A percentile compares a stretch with the other conserved stretches of the same genome.
These are phyloP conservation scores for Drosophila acutilabella DNA, from an alignment of 2,888 invertebrate genomes.

Conservation along the genomic window DNA sequence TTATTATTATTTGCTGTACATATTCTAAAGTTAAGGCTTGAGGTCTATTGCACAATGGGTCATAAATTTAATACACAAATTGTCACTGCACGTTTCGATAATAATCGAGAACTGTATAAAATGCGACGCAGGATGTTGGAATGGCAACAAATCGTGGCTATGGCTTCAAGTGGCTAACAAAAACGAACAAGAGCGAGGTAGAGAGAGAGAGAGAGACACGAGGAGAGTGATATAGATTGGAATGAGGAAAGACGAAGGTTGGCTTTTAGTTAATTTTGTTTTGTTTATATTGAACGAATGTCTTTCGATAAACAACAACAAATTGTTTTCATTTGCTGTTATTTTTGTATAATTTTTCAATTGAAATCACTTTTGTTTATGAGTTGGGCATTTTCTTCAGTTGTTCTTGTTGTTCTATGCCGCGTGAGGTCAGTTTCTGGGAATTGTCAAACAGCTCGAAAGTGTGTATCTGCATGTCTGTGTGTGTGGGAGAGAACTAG, in stretches of 20 bases:
- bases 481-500: conserved; percentile 23
- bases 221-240: conserved; percentile 6
- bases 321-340: conserved; percentile 60
- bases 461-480: background rate
- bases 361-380: conserved; percentile 66
- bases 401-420: conserved; percentile 28
- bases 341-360: conserved; percentile 69
- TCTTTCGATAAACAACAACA: conserved; percentile 48
- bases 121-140: conserved; percentile 62
- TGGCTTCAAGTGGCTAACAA: conserved; percentile 54
- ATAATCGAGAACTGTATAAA: conserved; percentile 50
- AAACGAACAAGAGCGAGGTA: background rate
- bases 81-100: conserved; percentile 68
- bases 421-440: conserved; percentile 64
- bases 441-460: conserved; percentile 54
- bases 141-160: conserved; percentile 55
- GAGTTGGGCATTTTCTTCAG: conserved; percentile 37
- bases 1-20: conserved; percentile 12
- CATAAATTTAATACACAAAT: conserved; percentile 68
- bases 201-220: background rate
- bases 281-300: conserved; percentile 50
- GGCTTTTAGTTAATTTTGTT: conserved; percentile 43
- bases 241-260: conserved; percentile 27
- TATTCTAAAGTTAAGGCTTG: conserved; percentile 26
- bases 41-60: conserved; percentile 56